A percentile compares a stretch with the other conserved stretches of the same genome.
Conservation (phyloP, 2,888 invertebrate genomes). For the Disparrhopalites patrizii region DNA sequence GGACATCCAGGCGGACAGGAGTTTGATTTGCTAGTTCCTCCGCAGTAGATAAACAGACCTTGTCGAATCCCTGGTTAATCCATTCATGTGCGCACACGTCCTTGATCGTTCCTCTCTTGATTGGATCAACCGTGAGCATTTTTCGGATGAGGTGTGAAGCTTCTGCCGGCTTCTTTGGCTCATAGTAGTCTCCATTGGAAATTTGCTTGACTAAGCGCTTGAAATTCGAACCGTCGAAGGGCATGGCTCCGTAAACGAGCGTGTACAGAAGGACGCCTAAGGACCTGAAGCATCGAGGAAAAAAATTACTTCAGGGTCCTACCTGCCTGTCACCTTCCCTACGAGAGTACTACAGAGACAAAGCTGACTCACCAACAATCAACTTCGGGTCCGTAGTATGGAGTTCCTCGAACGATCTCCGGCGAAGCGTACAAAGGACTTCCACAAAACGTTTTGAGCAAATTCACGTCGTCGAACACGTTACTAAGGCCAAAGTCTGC, state of each 20-base stretch:
- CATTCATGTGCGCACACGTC: constrained; percentile 96
- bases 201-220: constrained; percentile 94
- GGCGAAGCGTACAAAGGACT: constrained; percentile 95
- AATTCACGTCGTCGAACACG: constrained; percentile 82
- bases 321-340: no score
- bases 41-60: constrained; percentile 77
- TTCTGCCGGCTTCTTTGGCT: constrained; percentile 87
- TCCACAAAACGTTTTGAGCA: constrained; percentile 90
- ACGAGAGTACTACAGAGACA: no score
- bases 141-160: constrained; percentile 91
- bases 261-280: constrained; percentile 95
- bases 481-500: constrained; percentile 99
- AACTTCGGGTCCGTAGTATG: constrained; percentile 95
- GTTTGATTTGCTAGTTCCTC: constrained; percentile 86
- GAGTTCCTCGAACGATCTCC: constrained; percentile 88
- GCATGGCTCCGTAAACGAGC: constrained; percentile 98
- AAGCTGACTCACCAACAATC: constrained; percentile 51
- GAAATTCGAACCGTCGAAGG: constrained; percentile 78
- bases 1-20: constrained; percentile 79
- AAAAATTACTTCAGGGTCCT: no score
- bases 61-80: constrained; percentile 83
- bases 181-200: constrained; percentile 94
- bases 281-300: constrained; percentile 60
- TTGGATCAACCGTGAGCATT: constrained; percentile 89
- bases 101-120: constrained; percentile 83